Conservation (phyloP, 2,797 vertebrate genomes). For the Fundulus diaphanus region DNA sequence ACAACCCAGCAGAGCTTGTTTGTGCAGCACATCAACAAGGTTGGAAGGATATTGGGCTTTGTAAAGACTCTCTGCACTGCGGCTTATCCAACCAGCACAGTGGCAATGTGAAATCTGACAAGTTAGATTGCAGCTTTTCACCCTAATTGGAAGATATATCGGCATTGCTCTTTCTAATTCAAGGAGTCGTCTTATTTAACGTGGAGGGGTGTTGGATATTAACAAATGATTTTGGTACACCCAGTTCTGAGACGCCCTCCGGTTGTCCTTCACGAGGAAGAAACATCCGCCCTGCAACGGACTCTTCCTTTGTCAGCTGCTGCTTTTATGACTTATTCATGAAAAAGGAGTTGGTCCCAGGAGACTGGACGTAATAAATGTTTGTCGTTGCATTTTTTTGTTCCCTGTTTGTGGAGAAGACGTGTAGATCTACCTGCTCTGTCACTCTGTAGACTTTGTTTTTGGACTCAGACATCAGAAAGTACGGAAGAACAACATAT, state of each 20-base stretch:
- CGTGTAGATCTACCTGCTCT: constrained; percentile 29
- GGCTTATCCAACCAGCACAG: not conserved
- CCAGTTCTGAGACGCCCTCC: not conserved
- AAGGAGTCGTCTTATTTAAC: not conserved
- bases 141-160: not conserved
- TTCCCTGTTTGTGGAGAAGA: constrained; percentile 17
- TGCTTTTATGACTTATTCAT: not conserved
- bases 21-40: not conserved
- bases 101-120: not conserved
- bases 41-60: not conserved
- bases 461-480: not conserved
- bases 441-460: not conserved
- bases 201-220: not conserved
- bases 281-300: not conserved
- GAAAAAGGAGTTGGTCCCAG: not conserved
- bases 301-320: not conserved
- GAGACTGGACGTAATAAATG: not conserved
- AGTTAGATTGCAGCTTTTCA: not conserved
- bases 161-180: rapidly evolving
- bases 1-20: not conserved
- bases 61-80: not conserved
- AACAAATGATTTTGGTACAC: not conserved
- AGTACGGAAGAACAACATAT: not conserved
- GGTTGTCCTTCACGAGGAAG: not conserved
- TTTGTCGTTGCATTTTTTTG: not conserved